Conservation (phyloP, 2,113 vertebrate species). For the Pelobates fuscus region DNA sequence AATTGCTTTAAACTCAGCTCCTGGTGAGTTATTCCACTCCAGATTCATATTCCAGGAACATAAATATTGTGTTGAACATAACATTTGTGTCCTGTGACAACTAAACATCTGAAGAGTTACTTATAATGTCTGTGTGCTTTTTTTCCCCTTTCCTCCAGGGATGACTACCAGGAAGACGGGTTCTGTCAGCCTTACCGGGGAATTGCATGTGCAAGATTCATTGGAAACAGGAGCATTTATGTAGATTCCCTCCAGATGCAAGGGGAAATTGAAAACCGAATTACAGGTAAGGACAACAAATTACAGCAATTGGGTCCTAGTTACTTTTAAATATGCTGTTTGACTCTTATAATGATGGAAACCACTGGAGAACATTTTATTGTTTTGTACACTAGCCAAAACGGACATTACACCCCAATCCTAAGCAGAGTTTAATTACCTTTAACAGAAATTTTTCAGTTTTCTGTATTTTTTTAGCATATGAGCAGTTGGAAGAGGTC, state of each 20-base stretch:
- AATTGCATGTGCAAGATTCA: constrained; percentile 94
- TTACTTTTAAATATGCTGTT: too few species aligned
- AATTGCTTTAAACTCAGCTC: not conserved
- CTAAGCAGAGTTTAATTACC: too few species aligned
- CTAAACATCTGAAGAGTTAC: constrained; percentile 7
- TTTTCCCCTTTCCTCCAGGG: constrained; percentile 56
- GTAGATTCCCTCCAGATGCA: constrained; percentile 98
- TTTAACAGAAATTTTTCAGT: too few species aligned
- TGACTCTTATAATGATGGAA: too few species aligned
- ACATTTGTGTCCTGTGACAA: constrained; percentile 19
- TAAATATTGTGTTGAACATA: too few species aligned
- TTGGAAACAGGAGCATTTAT: constrained; percentile 94
- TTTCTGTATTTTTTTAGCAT: too few species aligned
- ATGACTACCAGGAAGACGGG: constrained; percentile 84
- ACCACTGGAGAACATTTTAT: too few species aligned
- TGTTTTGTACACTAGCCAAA: too few species aligned
- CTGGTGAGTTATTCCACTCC: constrained; percentile 8
- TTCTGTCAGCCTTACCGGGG: constrained; percentile 97
- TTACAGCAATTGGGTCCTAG: not conserved
- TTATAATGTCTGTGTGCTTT: constrained; percentile 57
- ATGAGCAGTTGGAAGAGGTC: too few species aligned
- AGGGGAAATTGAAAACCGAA: constrained; percentile 95
- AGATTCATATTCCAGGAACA: constrained; percentile 5
- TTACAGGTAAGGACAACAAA: constrained; percentile 78
- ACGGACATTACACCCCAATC: too few species aligned